Percentiles rank a stretch among this genome's conserved stretches.
phyloP scores from a whole-genome alignment of 2,113 vertebrate species.

The Neoarius graeffei region DNA sequence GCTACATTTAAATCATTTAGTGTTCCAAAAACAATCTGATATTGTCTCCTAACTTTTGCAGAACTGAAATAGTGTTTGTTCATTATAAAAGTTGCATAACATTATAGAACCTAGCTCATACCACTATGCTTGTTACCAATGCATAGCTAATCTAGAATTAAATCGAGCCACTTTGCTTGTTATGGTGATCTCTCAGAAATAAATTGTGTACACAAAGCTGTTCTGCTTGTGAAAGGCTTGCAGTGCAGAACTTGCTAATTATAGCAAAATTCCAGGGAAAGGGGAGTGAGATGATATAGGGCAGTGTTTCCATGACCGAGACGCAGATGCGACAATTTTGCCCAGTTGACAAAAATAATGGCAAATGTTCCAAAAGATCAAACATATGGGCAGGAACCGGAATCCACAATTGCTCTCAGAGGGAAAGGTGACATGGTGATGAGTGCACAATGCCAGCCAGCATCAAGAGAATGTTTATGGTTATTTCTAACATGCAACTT shows the following conservation, averaged over 20 bases:
- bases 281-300: constrained; percentile 12
- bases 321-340: constrained; percentile 54
- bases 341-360: constrained; percentile 50
- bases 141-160: neutral
- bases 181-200: neutral
- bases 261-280: constrained; percentile 50
- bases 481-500: neutral
- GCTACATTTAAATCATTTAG: constrained; percentile 48
- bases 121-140: neutral
- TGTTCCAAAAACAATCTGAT: constrained; percentile 56
- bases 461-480: neutral
- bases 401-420: constrained; percentile 42
- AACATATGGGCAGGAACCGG: constrained; percentile 49
- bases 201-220: neutral
- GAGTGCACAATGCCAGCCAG: neutral
- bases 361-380: constrained; percentile 52
- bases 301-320: constrained; percentile 60
- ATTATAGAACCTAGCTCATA: neutral
- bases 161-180: neutral
- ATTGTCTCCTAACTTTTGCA: constrained; percentile 49
- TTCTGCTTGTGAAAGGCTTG: constrained; percentile 61
- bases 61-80: constrained; percentile 55
- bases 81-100: neutral
- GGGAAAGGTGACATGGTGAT: constrained; percentile 1
- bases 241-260: constrained; percentile 62